Evolutionary conservation across 2,888 invertebrate genomes (phyloP), one percentile per base, ranked within the genome.

Genomic region (Calameuta filiformis): DNA sequence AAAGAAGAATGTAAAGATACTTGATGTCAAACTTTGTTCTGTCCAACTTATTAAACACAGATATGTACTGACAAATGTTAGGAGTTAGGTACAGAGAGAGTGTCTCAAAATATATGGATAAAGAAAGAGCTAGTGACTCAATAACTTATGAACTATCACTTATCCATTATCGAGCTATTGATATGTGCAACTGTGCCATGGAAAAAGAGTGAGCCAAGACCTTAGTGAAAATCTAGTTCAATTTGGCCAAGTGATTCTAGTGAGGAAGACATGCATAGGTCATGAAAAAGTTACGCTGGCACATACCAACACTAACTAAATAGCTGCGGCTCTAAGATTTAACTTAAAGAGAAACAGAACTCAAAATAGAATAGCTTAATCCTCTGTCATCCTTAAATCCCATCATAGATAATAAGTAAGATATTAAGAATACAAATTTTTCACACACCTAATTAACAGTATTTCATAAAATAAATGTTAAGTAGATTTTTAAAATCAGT

Each of bases 221-320:
- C 69, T 69, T 23, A 56, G 56, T 56, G 56, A 56, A 56, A 56
- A 75, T 73, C 69, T 73, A 69, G 75, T 75, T 73, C 69, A 77
- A 77, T 40, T 31, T 77, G 74, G 77, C 75, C 75, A 68, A 75
- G 75, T 77, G 77, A 77, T 77, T 71, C 77, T 77, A 74, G 73
- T 77, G 71, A 75, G 56, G 56, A 56, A 23, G 69, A 69, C 77
- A 77, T 77, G 77, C 77, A 71, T 71, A 75, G 77, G 35, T 77
- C 71, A 71, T 75, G 75, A 74, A 77, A 77, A 77, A 77, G 35
- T 69, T 71, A 75, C 69, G 33, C 23, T 56, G 40, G 40, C 6
- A 56, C 23, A 56, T 56, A 56, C 56, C 23, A 56, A 56, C 56
- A 56, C 56, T 56, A 56, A 9, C 23, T 56, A 56, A 56, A 56